Conservation (phyloP, 2,888 invertebrate species). For the Holacanthella duospinosa region DNA sequence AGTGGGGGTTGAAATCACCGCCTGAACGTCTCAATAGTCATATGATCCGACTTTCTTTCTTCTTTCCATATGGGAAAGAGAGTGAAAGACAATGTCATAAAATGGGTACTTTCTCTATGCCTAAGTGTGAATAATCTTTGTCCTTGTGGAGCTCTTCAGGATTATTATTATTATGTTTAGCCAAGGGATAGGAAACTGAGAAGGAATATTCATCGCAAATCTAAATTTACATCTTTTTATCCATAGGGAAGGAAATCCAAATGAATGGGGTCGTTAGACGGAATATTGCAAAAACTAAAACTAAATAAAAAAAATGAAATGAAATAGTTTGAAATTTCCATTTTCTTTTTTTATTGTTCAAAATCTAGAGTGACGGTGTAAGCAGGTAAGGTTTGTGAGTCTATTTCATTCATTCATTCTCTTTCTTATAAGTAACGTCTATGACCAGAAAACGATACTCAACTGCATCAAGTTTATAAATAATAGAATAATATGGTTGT, state of each 20-base stretch:
- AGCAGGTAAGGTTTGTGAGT: no score
- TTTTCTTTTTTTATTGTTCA: no score
- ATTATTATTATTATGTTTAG: slow-evolving; percentile 8
- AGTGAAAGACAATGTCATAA: slow-evolving; percentile 33
- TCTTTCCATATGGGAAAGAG: slow-evolving; percentile 22
- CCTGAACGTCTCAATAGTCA: background rate
- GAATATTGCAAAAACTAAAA: background rate
- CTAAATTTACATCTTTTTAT: background rate
- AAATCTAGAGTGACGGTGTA: no score
- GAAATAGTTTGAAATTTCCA: no score
- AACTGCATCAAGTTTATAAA: no score
- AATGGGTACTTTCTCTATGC: slow-evolving; percentile 26
- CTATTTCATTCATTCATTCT: no score
- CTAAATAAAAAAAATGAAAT: no score
- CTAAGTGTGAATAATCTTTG: slow-evolving; percentile 35
- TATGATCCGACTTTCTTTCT: slow-evolving; percentile 16
- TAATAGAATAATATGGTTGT: no score
- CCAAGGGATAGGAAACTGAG: background rate
- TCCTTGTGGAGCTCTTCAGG: slow-evolving; percentile 10
- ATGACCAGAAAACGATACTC: no score
- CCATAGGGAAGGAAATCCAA: background rate
- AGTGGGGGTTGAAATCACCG: slow-evolving; percentile 27
- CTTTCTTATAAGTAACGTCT: no score
- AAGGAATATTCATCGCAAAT: slow-evolving; percentile 1
- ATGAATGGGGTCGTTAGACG: background rate